Base-by-base conservation (phyloP, 2,113 vertebrate species). In the Hymenochirus boettgeri region DNA sequence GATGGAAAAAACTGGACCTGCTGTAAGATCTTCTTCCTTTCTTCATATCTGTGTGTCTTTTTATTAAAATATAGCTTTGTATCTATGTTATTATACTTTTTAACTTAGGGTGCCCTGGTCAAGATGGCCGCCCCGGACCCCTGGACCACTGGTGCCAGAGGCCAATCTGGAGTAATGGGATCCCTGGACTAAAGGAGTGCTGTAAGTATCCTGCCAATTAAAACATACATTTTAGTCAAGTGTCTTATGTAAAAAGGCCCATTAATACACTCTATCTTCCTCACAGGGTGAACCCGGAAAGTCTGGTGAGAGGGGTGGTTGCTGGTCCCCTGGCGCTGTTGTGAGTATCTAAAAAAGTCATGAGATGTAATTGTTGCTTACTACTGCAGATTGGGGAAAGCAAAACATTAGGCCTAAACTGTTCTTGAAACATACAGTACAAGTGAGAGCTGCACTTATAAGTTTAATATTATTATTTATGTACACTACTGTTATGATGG, bases 91-190 rank as follows among this genome's bases (percentile, higher is more conserved):
- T n/a, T 1, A 0, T 0, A 4, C 17, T 25, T 2, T 27, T 3
- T n/a, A n/a, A n/a, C 19, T 15, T 31, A 98, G 96, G 96, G 96
- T 62, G 59, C 1, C 23, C 91, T 78, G 96, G 96, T 85, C 93
- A 96, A 88, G 94, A 97, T 39, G 95, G 95, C 0, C 90, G 93
- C 53, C 9, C 90, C 0, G 96, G 96, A 60, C 85, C 95, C 51
- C 91, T 39, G 96, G 95, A 7, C 74, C 93, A 7, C 8, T 35
- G 96, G 96, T 83, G 27, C 87, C 75, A 89, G 95, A 90, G 96
- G 96, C 72, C 88, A 90, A 66, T 93, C 95, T 1, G 96, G 96
- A 5, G 90, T 98, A 70, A 99, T 98, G 95, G 96, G 95, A 86
- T 98, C 89, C 96, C 95, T 0, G 96, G 96, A 73, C 94, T 72